Evolutionary conservation across 2,113 vertebrate genomes (phyloP), one percentile per base, ranked within the genome.

Genomic region (Cariama cristata): DNA sequence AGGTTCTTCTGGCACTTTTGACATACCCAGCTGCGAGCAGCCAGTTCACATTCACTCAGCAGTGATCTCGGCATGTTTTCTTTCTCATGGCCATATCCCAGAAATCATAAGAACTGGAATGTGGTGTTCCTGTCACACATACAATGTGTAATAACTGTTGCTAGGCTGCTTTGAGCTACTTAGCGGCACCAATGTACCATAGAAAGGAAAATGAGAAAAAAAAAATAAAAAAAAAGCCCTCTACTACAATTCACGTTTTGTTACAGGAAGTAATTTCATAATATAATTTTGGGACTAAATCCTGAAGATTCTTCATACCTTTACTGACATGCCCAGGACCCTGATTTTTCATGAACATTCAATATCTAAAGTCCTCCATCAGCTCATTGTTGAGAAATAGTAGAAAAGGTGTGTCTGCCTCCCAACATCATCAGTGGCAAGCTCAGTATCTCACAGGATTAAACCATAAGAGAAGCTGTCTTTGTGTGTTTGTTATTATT

Each of bases 61-160:
- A 56, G 75, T 79, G 74, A 76, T 79, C 79, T 77, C 76, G 27
- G 30, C 50, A 62, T 77, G 71, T 89, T 90, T 90, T 63, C 32
- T 85, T 86, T 69, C 50, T 66, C 12, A 49, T 92, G 72, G 19
- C 49, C 42, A 62, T 49, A 62, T 82, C 72, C 38, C 89, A 92
- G 91, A 81, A 91, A 62, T 94, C 20, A 3, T 91, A 90, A 81
- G 68, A 91, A 63, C 69, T 88, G 90, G 69, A 93, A 85, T 85
- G 64, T 79, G 42, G 20, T 69, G 32, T 75, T 88, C 68, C 66
- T 82, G 74, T 80, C 69, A 60, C 52, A 75, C 66, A 79, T 44
- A 63, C 20, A 75, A 11, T 73, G 38, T 88, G 50, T 92, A 52
- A 49, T 49, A 62, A 71, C 32, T 64, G 62, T 92, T 89, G 67